Conservation (phyloP, 1,140 invertebrate genomes). For the Diorhabda sublineata region DNA sequence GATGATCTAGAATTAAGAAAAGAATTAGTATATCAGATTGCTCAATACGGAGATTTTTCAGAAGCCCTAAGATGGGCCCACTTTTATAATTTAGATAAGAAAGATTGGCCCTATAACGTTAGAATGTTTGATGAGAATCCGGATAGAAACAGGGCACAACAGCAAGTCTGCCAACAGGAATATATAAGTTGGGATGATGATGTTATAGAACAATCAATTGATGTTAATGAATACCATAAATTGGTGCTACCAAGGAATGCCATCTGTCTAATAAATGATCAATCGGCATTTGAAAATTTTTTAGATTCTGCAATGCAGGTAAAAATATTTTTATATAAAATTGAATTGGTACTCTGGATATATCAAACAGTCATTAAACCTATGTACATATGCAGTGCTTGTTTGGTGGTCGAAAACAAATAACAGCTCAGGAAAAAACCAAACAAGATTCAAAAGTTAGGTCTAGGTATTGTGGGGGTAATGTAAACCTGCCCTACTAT, state of each 20-base stretch:
- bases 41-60: conserved; percentile 50
- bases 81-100: conserved; percentile 55
- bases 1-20: conserved; percentile 52
- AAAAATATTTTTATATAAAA: conserved; percentile 2
- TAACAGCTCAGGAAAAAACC: no score
- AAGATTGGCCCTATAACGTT: conserved; percentile 54
- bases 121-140: conserved; percentile 46
- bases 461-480: no score
- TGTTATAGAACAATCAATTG: conserved; percentile 31
- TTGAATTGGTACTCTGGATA: no score
- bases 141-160: conserved; percentile 20
- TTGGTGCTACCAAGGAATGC: conserved; percentile 50
- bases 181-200: conserved; percentile 31
- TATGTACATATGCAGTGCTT: no score
- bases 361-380: no score
- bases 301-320: conserved; percentile 48
- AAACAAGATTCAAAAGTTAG: no score
- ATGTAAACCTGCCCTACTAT: no score
- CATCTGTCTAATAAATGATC: conserved; percentile 54
- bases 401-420: no score
- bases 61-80: conserved; percentile 62
- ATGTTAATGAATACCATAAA: conserved; percentile 47
- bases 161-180: conserved; percentile 14
- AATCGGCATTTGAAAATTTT: conserved; percentile 51
- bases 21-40: conserved; percentile 52